Base-by-base conservation (phyloP, 2,113 vertebrate species). In the Peucedramus taeniatus region DNA sequence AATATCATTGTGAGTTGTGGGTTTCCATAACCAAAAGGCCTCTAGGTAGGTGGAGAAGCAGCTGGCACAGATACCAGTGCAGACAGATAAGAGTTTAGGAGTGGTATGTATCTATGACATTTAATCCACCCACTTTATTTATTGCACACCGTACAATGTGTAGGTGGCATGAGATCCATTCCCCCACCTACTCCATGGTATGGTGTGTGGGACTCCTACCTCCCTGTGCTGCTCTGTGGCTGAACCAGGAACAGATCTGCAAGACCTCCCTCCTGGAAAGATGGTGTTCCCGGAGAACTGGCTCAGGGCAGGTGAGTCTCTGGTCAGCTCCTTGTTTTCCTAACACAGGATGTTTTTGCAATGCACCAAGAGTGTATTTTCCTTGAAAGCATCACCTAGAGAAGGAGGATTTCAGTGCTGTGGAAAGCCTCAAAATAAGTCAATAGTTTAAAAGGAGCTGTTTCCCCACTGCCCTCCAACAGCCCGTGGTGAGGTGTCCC, bases 41-140 rank as follows among this genome's bases (percentile, higher is more conserved):
- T 86, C 60, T 94, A 60, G 88, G 95, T 97, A 97, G 96, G 96
- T 96, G 95, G 93, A 90, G 40, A 94, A 94, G 92, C 94, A 97
- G 95, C 86, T 97, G 96, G 92, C 86, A 89, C 53, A 87, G 92
- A 89, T 42, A 95, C n/a, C 20, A 90, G 86, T 71, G 88, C 90
- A 96, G 92, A 93, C 69, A 96, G 72, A 94, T 89, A 96, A 89
- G 83, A 89, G 59, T 88, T 96, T 75, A 90, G 92, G 88, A 96
- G 79, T 87, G 64, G 80, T 93, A 59, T 68, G 56, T 51, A 78
- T 95, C 92, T 68, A 30, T 96, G 94, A 95, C 92, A 95, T 96
- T 96, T 89, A 96, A 86, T 89, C 86, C 93, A 71, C 93, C 96
- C 86, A 94, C 94, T 79, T 50, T 96, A 89, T 90, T 94, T 96